Conservation (phyloP, 1,140 invertebrate species). For the Bombyx mandarina region DNA sequence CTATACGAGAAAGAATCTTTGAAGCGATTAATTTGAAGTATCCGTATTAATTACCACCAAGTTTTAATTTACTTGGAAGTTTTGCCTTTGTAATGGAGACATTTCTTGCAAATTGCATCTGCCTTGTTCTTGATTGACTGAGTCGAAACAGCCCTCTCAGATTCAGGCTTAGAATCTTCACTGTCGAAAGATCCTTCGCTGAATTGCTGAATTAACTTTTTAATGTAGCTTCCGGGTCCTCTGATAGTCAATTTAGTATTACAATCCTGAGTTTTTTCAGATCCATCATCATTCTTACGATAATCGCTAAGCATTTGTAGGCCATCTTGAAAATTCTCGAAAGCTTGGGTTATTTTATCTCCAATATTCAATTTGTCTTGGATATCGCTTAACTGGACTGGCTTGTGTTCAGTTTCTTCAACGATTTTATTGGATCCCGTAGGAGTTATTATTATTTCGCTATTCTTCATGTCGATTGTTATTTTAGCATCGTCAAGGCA, state of each 20-base stretch:
- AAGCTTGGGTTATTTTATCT: constrained; percentile 40
- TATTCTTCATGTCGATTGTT: constrained; percentile 50
- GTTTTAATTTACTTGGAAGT: constrained; percentile 35
- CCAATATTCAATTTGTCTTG: constrained; percentile 51
- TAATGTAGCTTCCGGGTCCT: constrained; percentile 62
- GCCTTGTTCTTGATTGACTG: constrained; percentile 55
- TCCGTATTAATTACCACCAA: too few relatives aligned
- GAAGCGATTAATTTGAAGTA: too few relatives aligned
- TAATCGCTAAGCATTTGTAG: constrained; percentile 31
- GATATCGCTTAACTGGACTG: constrained; percentile 31
- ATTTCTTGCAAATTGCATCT: constrained; percentile 69
- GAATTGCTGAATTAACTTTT: constrained; percentile 65
- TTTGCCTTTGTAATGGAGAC: constrained; percentile 67
- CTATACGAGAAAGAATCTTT: too few relatives aligned
- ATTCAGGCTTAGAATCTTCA: constrained; percentile 49
- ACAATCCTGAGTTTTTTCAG: constrained; percentile 28
- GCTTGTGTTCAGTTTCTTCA: constrained; percentile 19
- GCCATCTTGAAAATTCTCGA: constrained; percentile 44
- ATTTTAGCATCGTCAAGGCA: constrained; percentile 53
- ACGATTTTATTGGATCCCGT: constrained; percentile 39
- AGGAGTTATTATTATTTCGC: constrained; percentile 57
- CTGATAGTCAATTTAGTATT: constrained; percentile 49
- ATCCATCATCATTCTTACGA: constrained; percentile 17
- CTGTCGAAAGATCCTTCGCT: constrained; percentile 59
- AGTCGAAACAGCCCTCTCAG: constrained; percentile 35